Percentiles rank a stretch among this genome's conserved stretches.
Evolutionary conservation across 2,113 vertebrate species (phyloP).

Genomic region (Mustela lutreola): DNA sequence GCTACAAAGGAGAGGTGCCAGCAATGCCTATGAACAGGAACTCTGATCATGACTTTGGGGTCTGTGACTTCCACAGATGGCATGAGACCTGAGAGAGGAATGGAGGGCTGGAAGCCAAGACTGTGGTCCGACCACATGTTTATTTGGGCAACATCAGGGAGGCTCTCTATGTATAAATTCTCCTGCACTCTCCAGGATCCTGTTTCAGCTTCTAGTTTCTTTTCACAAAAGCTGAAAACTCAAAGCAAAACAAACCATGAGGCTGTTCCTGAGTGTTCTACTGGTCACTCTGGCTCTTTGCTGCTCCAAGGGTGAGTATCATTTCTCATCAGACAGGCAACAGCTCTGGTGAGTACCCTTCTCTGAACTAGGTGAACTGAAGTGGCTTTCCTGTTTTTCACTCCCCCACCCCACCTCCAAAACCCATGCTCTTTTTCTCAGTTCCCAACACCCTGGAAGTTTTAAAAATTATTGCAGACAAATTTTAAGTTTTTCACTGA

Average conservation of each 20-base stretch:
- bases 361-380: neutral
- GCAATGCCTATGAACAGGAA: neutral
- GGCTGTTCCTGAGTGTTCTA: neutral
- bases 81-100: neutral
- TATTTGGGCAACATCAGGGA: neutral
- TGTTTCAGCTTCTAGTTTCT: neutral
- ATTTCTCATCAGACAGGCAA: neutral
- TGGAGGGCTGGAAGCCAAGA: neutral
- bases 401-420: neutral
- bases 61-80: neutral
- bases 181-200: neutral
- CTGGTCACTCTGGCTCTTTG: constrained; percentile 50
- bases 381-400: neutral
- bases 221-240: neutral
- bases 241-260: constrained; percentile 50
- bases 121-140: neutral
- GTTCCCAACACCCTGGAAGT: neutral
- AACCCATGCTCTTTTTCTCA: neutral
- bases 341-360: neutral
- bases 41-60: rapidly evolving
- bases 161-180: neutral
- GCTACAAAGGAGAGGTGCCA: neutral
- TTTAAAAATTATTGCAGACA: neutral
- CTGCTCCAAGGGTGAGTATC: constrained; percentile 61
- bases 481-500: neutral